Percentiles rank a stretch among this genome's conserved stretches.
Evolutionary conservation across 1,140 invertebrate species (phyloP).

Genomic region (Drosophila subpulchrella): DNA sequence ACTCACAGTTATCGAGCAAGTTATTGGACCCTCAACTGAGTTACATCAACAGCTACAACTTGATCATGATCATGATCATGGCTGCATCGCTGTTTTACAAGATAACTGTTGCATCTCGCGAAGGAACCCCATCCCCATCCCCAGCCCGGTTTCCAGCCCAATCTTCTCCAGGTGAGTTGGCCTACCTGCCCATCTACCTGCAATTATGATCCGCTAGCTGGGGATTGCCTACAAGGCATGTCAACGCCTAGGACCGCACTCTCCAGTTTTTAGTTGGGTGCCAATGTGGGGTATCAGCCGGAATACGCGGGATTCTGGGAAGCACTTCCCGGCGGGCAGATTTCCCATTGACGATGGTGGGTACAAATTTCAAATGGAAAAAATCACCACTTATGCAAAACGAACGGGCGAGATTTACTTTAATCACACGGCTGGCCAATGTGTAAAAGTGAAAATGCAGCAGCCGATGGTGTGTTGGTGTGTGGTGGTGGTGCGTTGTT

Average conservation of each 20-base stretch:
- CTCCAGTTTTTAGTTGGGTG: constrained; percentile 1
- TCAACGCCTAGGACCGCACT: constrained; percentile 34
- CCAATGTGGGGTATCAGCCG: neutral
- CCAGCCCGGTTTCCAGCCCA: neutral
- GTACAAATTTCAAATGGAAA: neutral
- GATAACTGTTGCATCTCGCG: neutral
- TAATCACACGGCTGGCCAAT: constrained; percentile 15
- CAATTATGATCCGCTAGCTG: constrained; percentile 71
- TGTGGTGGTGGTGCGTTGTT: constrained; percentile 36
- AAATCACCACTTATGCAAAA: constrained; percentile 42
- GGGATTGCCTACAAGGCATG: constrained; percentile 24
- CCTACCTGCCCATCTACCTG: constrained; percentile 24
- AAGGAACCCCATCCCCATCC: constrained; percentile 1
- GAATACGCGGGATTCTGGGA: constrained; percentile 34
- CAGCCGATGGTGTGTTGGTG: constrained; percentile 6
- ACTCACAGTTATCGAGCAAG: constrained; percentile 11
- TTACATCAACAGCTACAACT: constrained; percentile 17
- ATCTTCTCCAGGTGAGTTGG: constrained; percentile 1
- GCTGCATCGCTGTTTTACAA: constrained; percentile 4
- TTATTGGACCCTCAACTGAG: neutral
- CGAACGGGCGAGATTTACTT: constrained; percentile 45
- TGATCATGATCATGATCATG: constrained; percentile 21
- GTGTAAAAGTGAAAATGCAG: constrained; percentile 67
- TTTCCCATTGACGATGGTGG: constrained; percentile 9
- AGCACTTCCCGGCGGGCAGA: neutral